Conservation (phyloP, 2,113 vertebrate genomes). For the Brachypodius melanocephalos region DNA sequence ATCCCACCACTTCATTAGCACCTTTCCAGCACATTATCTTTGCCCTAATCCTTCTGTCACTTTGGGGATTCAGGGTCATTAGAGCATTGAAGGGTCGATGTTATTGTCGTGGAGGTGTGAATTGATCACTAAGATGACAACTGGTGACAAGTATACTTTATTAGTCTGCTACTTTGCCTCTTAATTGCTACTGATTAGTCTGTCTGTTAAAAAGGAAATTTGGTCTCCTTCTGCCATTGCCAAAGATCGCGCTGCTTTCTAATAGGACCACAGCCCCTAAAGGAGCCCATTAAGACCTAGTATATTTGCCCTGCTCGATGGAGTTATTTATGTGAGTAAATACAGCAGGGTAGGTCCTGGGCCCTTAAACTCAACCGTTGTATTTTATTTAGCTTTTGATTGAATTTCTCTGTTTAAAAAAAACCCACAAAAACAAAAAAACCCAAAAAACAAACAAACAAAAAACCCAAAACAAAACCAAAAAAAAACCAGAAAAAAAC, state of each 20-base stretch:
- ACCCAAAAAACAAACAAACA: no score
- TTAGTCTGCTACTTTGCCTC: conserved; percentile 84
- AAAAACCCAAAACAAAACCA: no score
- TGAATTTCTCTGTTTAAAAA: not conserved
- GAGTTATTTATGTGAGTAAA: not conserved
- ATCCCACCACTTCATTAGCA: conserved; percentile 78
- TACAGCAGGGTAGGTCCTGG: not conserved
- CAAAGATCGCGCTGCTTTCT: conserved; percentile 65
- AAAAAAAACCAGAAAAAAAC: no score
- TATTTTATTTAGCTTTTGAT: not conserved
- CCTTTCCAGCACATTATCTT: conserved; percentile 67
- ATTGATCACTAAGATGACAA: conserved; percentile 88
- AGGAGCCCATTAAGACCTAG: not conserved
- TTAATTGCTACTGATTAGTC: conserved; percentile 82
- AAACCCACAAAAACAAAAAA: not conserved
- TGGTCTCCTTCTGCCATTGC: conserved; percentile 17
- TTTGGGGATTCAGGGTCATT: conserved; percentile 83
- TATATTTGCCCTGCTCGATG: not conserved
- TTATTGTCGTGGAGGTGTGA: conserved; percentile 81
- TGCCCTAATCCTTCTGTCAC: conserved; percentile 62
- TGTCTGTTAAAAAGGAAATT: conserved; percentile 43
- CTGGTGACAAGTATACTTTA: conserved; percentile 84
- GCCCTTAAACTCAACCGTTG: not conserved
- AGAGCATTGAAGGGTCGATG: conserved; percentile 81
- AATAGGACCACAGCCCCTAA: not conserved